phyloP scores from a whole-genome alignment of 2,797 vertebrate genomes.

The Acipenser oxyrinchus region DNA sequence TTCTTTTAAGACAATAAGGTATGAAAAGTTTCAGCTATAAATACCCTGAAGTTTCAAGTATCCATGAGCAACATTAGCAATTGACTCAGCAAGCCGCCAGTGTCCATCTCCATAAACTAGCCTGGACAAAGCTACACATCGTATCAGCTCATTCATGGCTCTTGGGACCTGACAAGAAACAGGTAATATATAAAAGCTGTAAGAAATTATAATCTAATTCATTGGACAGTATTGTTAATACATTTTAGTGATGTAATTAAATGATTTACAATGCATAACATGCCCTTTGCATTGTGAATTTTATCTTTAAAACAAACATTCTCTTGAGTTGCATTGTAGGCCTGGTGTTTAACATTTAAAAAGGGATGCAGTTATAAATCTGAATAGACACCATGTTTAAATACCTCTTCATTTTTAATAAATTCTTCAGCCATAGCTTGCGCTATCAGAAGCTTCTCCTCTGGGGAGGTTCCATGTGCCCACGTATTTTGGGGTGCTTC shows the following conservation, averaged over 20 bases:
- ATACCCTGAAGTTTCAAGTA: conserved; percentile 41
- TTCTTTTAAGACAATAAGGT: too few relatives aligned
- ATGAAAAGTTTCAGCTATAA: too few relatives aligned
- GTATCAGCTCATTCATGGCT: conserved; percentile 37
- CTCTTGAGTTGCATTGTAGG: too few relatives aligned
- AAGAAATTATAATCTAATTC: too few relatives aligned
- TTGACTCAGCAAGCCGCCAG: conserved; percentile 39
- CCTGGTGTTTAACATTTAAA: too few relatives aligned
- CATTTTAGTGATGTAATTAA: too few relatives aligned
- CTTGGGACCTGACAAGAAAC: conserved; percentile 22
- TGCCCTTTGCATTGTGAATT: too few relatives aligned
- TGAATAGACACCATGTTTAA: background rate
- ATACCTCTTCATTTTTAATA: conserved; percentile 33
- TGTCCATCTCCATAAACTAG: conserved; percentile 41
- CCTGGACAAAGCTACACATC: conserved; percentile 35
- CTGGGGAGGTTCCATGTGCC: conserved; percentile 18
- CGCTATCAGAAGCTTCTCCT: conserved; percentile 29
- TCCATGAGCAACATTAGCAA: conserved; percentile 35
- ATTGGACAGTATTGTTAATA: too few relatives aligned
- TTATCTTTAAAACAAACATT: too few relatives aligned
- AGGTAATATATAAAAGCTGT: background rate
- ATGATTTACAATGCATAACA: too few relatives aligned
- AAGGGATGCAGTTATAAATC: too few relatives aligned
- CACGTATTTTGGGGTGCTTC: background rate
- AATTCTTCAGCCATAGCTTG: conserved; percentile 28